These are phyloP conservation scores for Rhizomys pruinosus DNA, from an alignment of 2,113 vertebrate species.

Conservation along the genomic window DNA sequence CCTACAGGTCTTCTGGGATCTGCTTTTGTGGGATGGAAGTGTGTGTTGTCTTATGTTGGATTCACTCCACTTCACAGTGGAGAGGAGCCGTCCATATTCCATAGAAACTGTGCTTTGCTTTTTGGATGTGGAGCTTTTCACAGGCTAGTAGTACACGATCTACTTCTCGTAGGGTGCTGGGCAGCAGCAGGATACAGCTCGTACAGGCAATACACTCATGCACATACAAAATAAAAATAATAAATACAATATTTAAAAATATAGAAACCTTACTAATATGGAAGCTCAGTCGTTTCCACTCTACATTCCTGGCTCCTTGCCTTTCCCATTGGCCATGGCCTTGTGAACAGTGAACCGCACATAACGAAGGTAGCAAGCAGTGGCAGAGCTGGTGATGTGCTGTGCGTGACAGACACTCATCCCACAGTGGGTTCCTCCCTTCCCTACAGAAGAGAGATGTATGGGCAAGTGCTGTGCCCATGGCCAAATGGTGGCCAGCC, in stretches of 20 bases:
- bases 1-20: not conserved
- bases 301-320: not conserved
- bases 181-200: too few relatives aligned
- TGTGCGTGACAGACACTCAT: not conserved
- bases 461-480: accelerated
- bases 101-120: too few relatives aligned
- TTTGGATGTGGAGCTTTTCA: too few relatives aligned
- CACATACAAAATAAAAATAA: too few relatives aligned
- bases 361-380: accelerated
- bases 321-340: not conserved
- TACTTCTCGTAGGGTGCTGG: too few relatives aligned
- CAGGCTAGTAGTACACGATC: too few relatives aligned
- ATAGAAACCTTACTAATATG: not conserved
- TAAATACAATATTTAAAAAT: not conserved
- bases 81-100: too few relatives aligned
- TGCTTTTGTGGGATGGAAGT: not conserved
- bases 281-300: not conserved
- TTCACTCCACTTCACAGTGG: too few relatives aligned
- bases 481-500: too few relatives aligned
- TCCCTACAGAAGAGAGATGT: not conserved
- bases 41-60: too few relatives aligned
- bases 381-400: too few relatives aligned
- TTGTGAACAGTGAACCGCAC: not conserved
- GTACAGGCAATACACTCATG: too few relatives aligned
- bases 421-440: not conserved